A percentile compares a stretch with the other conserved stretches of the same genome.
Evolutionary conservation across 1,140 invertebrate species (phyloP).

Genomic region (Apis florea): DNA sequence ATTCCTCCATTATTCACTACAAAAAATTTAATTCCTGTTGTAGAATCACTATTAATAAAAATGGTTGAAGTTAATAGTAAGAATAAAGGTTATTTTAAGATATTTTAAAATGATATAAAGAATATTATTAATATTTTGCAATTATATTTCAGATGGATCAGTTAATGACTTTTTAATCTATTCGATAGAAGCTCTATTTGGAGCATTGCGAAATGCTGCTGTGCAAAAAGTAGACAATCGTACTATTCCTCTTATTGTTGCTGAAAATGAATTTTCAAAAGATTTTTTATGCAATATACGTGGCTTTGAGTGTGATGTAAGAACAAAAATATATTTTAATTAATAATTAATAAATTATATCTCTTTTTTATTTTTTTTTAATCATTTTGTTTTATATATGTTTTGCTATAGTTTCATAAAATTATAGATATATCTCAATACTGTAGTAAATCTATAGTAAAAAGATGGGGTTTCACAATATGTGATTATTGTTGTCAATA

Average conservation of each 20-base stretch:
- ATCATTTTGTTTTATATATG: background rate
- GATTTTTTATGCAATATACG: constrained; percentile 79
- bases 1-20: constrained; percentile 46
- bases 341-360: background rate
- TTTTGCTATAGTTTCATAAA: constrained; percentile 79
- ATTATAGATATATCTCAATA: constrained; percentile 69
- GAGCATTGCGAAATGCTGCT: constrained; percentile 76
- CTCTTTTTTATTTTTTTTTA: background rate
- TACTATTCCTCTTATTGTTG: constrained; percentile 72
- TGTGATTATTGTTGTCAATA: constrained; percentile 81
- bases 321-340: background rate
- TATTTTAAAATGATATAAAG: background rate
- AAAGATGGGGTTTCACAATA: constrained; percentile 81
- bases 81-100: background rate
- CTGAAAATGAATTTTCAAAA: constrained; percentile 78
- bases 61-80: constrained; percentile 25
- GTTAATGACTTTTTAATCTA: constrained; percentile 79
- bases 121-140: background rate
- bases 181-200: constrained; percentile 80
- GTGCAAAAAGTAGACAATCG: background rate
- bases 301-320: constrained; percentile 80
- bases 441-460: constrained; percentile 81
- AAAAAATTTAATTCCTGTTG: background rate
- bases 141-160: constrained; percentile 47
- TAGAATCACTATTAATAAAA: constrained; percentile 37